A percentile compares a stretch with the other conserved stretches of the same genome.
These are phyloP conservation scores for Coptodon rendalli DNA, from an alignment of 2,113 vertebrate genomes.

Conservation along the genomic window DNA sequence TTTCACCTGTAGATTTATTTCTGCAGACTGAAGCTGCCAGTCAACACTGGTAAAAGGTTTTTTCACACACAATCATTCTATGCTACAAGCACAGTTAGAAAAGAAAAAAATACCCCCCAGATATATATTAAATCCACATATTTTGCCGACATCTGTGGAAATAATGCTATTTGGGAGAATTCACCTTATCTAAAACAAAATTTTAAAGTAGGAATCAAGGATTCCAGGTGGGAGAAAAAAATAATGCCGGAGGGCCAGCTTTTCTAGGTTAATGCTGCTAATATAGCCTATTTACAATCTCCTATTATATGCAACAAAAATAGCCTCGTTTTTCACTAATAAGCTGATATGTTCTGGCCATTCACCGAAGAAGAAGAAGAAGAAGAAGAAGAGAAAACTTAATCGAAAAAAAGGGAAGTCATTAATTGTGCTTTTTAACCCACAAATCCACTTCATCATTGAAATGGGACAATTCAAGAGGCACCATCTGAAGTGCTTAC, in stretches of 20 bases:
- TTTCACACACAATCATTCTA: slow-evolving; percentile 27
- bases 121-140: slow-evolving; percentile 35
- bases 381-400: slow-evolving; percentile 14
- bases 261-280: slow-evolving; percentile 51
- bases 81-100: slow-evolving; percentile 42
- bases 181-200: slow-evolving; percentile 53
- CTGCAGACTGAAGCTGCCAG: slow-evolving; percentile 9
- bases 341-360: slow-evolving; percentile 61
- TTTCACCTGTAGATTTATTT: neutral
- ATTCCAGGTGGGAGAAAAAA: slow-evolving; percentile 17
- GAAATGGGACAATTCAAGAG: slow-evolving; percentile 67
- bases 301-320: slow-evolving; percentile 60
- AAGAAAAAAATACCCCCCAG: neutral
- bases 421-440: slow-evolving; percentile 77
- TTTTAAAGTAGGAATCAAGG: slow-evolving; percentile 10
- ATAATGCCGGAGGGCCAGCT: slow-evolving; percentile 22
- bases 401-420: slow-evolving; percentile 23
- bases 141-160: slow-evolving; percentile 54
- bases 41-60: neutral
- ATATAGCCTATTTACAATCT: slow-evolving; percentile 72
- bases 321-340: slow-evolving; percentile 41
- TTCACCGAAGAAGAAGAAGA: slow-evolving; percentile 34
- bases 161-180: slow-evolving; percentile 32
- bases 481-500: slow-evolving; percentile 61
- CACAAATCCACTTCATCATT: slow-evolving; percentile 62